Base-by-base conservation (phyloP, 35 echinoderm and acorn worm species). In the Lytechinus pictus region DNA sequence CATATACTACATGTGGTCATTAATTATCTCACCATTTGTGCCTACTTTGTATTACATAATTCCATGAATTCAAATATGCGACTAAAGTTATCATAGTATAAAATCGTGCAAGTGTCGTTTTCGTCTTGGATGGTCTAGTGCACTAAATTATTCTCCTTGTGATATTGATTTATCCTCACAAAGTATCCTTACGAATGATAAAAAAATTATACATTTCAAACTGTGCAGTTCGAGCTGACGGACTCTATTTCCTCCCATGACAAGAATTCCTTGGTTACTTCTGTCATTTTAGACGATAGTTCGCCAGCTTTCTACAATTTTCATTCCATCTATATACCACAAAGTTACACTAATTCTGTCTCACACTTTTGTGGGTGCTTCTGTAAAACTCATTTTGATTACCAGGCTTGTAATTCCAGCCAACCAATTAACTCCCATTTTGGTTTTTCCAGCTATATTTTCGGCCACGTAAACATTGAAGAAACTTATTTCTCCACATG, bases 231-330 rank as follows among this genome's bases (percentile, higher is more conserved):
- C 66, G 66, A 16, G n/a, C 19, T 16, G 66, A 79, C 19, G 66
- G 66, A 79, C 66, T 5, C 5, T 79, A 6, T 79, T 71, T 24
- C 24, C n/a, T 79, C 19, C 19, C 66, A 24, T 79, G 66, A 14
- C 66, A 79, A 79, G 16, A 79, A 79, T 8, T 79, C 66, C 66
- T 79, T 79, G 66, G 66, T 79, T 79, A 79, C 66, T 24, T 79
- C 66, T 79, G 66, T 79, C 66, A 79, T 79, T 79, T 79, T 24
- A 79, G 66, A 79, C 66, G 66, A 79, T n/a, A 79, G 66, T 79
- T 79, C 14, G 3, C 6, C 66, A 24, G 66, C 14, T 79, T 79
- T 79, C 6, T 16, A 24, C 66, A 24, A 79, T 79, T n/a, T 79
- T 79, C 19, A 24, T 79, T n/a, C 66, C 14, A 16, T 79, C 66